Evolutionary conservation across 92 coral and sea anemone species (phyloP), one percentile per base, ranked within the genome.

Genomic region (Metridium senile): DNA sequence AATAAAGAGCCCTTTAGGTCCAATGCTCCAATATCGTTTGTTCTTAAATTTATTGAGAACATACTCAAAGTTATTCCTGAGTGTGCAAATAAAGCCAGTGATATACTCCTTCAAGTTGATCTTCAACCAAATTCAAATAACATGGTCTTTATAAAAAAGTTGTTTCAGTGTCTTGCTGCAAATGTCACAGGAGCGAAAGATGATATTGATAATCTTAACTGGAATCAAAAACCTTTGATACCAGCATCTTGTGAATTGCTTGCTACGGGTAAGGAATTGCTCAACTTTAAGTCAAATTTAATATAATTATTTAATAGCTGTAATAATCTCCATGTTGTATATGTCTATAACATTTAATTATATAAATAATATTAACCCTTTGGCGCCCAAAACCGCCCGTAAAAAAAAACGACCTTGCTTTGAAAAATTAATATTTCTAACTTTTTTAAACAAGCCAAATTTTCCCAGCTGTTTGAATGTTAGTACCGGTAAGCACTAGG

Each of bases 221-320:
- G 94, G 94, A 75, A 68, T 11, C 76, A 86, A 27, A 84, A 78
- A 18, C 79, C 94, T 4, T 51, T 86, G 47, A 75, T 90, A 33
- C 94, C 91, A 13, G 62, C 61, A 16, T 18, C 57, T 2, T 0
- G 35, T 49, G 82, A 67, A 26, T 46, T 67, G 25, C 56, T 51
- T 9, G 56, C 58, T 1, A 46, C 20, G 22, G 63, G 70, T 63
- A 62, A 30, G 69, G n/a, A 62, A 18, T 27, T 64, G 22, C n/a
- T 30, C 21, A 13, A 26, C 1, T 17, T 7, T 27, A 63, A 63
- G 8, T 11, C 4, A 6, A 21, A 2, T 9, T 26, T n/a, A n/a
- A n/a, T n/a, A n/a, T n/a, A n/a, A n/a, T n/a, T n/a, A n/a, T n/a
- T n/a, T n/a, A n/a, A n/a, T n/a, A n/a, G n/a, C n/a, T n/a, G n/a